Evolutionary conservation across 2,797 vertebrate genomes (phyloP), one percentile per base, ranked within the genome.

Genomic region (Kryptolebias ocellatus): DNA sequence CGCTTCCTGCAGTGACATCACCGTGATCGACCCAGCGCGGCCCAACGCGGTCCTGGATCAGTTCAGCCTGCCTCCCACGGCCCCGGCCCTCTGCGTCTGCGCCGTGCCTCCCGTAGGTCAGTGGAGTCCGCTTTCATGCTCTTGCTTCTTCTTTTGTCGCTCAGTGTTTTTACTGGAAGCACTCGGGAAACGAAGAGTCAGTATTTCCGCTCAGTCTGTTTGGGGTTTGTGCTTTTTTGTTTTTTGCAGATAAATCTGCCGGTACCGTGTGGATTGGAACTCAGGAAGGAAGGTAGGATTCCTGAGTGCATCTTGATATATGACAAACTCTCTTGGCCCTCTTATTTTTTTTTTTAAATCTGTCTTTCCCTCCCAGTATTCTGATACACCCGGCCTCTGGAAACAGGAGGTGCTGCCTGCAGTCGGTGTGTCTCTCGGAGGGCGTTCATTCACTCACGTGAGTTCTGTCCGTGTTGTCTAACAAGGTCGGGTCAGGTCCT

Each of bases 181-280:
- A 31, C 45, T 72, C 46, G 37, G 20, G 17, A 58, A 64, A 58
- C 10, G 3, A 42, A 39, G 10, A 27, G 24, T 80, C 50, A 6
- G 28, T 52, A 16, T 69, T 68, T 70, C 47, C 49, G 67, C 20
- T 15, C 17, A 12, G 3, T 70, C 44, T 69, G 29, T 83, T 10
- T 69, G 50, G 16, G 20, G 20, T 24, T 24, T 2, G 20, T 24
- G 20, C 2, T 24, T 24, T 24, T 24, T 24, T 24, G 20, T 24
- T 85, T 74, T 14, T 83, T 39, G 81, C 72, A 94, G 94, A 90
- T 70, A 78, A 86, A 60, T 86, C 88, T 18, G 52, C 79, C 49
- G 94, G 93, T 72, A 95, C 94, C n/a, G 91, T 96, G 66, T 96
- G 95, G 95, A 93, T 96, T 67, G 95, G 95, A 74, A 95, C 95